A percentile compares a stretch with the other conserved stretches of the same genome.
Evolutionary conservation across 2,888 invertebrate genomes (phyloP).

Genomic region (Luperina testacea): DNA sequence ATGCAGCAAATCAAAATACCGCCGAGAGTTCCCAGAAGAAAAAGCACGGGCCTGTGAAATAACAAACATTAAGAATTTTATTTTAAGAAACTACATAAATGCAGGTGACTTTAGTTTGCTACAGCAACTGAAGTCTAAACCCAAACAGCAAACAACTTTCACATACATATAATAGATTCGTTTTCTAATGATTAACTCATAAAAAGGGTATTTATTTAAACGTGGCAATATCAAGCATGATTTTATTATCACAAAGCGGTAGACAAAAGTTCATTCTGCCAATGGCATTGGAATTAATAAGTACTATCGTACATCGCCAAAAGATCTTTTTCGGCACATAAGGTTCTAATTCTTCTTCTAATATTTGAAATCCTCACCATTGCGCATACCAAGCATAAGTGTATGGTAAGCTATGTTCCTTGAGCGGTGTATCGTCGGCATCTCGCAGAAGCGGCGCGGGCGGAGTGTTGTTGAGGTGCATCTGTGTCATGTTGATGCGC

Average conservation of each 20-base stretch:
- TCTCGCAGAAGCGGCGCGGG: slow-evolving; percentile 76
- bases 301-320: not conserved
- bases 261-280: not conserved
- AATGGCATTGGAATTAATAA: slow-evolving; percentile 9
- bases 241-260: not conserved
- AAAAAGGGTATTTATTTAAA: not conserved
- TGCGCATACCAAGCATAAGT: slow-evolving; percentile 82
- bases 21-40: slow-evolving; percentile 92
- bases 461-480: slow-evolving; percentile 69
- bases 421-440: slow-evolving; percentile 70
- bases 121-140: not conserved
- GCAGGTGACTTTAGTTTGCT: not conserved
- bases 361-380: slow-evolving; percentile 72
- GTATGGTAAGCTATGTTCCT: slow-evolving; percentile 68
- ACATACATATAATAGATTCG: not conserved
- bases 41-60: slow-evolving; percentile 91
- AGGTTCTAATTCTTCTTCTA: not conserved
- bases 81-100: not conserved
- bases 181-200: not conserved
- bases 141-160: not conserved
- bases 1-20: slow-evolving; percentile 93
- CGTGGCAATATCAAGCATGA: slow-evolving; percentile 4
- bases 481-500: slow-evolving; percentile 67
- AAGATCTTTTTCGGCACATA: not conserved
- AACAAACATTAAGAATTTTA: slow-evolving; percentile 2